phyloP scores from a whole-genome alignment of 2,888 invertebrate species.

The Dusona sp. region DNA sequence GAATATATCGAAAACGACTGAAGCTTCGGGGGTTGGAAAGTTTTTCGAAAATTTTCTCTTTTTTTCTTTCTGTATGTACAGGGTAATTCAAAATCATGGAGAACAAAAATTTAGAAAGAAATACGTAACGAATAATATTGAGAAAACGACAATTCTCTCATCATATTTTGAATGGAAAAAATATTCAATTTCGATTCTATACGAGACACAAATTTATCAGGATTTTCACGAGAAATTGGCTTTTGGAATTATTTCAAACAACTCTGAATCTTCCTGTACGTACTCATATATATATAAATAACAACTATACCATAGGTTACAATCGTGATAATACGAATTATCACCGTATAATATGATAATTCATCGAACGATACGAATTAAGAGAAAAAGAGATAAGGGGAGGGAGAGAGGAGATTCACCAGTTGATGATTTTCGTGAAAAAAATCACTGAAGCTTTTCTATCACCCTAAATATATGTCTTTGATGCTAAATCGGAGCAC shows the following conservation, averaged over 20 bases:
- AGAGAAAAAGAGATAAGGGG: constrained; percentile 34
- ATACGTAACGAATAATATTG: background rate
- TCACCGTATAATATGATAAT: constrained; percentile 61
- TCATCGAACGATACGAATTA: constrained; percentile 42
- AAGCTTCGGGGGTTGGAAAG: constrained; percentile 37
- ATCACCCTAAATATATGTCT: constrained; percentile 65
- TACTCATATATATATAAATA: constrained; percentile 4
- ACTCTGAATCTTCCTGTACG: background rate
- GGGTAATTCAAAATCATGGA: constrained; percentile 41
- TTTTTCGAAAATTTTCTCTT: background rate
- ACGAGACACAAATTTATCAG: background rate
- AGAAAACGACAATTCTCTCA: background rate
- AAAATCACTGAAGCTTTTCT: constrained; percentile 80
- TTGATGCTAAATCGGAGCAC: constrained; percentile 80
- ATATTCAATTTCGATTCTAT: background rate
- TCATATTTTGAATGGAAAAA: background rate
- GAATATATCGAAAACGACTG: constrained; percentile 44
- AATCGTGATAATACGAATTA: constrained; percentile 64
- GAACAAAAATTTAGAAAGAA: constrained; percentile 18
- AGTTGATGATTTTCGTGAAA: constrained; percentile 76
- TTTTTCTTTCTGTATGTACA: constrained; percentile 33
- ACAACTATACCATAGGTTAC: constrained; percentile 53
- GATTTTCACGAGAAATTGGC: background rate
- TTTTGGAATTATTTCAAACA: background rate
- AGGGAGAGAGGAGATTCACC: constrained; percentile 59